These are phyloP conservation scores for Naso thynnoides DNA, from an alignment of 2,797 vertebrate species.

Conservation along the genomic window DNA sequence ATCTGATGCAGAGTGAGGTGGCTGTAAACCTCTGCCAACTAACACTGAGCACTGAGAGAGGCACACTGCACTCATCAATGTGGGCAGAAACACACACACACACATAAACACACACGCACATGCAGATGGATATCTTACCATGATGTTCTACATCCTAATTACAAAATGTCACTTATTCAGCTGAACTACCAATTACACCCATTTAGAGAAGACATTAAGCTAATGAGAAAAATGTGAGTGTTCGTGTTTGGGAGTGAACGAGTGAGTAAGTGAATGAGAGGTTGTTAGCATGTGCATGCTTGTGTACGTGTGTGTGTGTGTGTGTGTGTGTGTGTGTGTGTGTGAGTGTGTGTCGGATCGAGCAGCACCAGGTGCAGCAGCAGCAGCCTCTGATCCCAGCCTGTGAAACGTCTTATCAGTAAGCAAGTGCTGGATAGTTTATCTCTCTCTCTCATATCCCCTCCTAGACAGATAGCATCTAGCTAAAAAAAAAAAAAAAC, in stretches of 20 bases:
- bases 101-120: slow-evolving; percentile 9
- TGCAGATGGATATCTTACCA: slow-evolving; percentile 35
- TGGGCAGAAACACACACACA: slow-evolving; percentile 28
- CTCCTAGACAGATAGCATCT: slow-evolving; percentile 57
- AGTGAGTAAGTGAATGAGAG: slow-evolving; percentile 20
- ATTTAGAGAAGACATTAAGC: slow-evolving; percentile 54
- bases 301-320: slow-evolving; percentile 11
- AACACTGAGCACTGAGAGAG: slow-evolving; percentile 27
- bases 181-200: slow-evolving; percentile 51
- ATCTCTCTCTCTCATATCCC: slow-evolving; percentile 52
- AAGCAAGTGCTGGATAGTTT: slow-evolving; percentile 50
- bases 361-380: slow-evolving; percentile 40
- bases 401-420: slow-evolving; percentile 65
- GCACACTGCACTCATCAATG: slow-evolving; percentile 34
- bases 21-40: slow-evolving; percentile 48
- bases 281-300: background rate
- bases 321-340: slow-evolving; percentile 17
- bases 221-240: slow-evolving; percentile 55
- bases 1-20: slow-evolving; percentile 44
- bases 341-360: slow-evolving; percentile 3
- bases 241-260: slow-evolving; percentile 17
- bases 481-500: slow-evolving; percentile 53
- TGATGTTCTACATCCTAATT: slow-evolving; percentile 55
- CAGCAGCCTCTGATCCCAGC: slow-evolving; percentile 58
- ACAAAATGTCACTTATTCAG: slow-evolving; percentile 59